Base-by-base conservation (phyloP, 1,140 invertebrate species). In the Marisa cornuarietis region DNA sequence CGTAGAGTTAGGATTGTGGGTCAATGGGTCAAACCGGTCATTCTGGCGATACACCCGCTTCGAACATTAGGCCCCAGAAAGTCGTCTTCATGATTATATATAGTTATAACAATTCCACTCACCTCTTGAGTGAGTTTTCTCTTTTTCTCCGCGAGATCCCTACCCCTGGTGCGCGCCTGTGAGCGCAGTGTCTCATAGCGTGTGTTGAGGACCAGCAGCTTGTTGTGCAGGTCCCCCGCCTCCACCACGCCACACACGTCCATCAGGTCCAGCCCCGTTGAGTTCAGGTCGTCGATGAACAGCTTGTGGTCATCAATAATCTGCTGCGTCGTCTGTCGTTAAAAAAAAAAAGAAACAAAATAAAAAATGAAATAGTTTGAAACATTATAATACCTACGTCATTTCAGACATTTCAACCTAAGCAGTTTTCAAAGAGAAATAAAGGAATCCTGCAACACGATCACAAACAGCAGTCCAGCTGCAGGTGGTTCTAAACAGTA, bases 271-370 rank as follows among this genome's bases (percentile, higher is more conserved):
- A 96, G 95, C 1, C 97, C 93, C 8, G 98, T 99, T 88, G 98
- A 98, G 86, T 98, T 98, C 16, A 99, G 92, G 90, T 99, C 98
- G 85, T 99, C 97, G 7, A 99, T 93, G n/a, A 99, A 92, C 7
- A 98, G 97, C 89, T 97, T 98, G 90, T 99, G 97, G 86, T 98
- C 97, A 82, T 95, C 95, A 79, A 99, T 96, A 42, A 95, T 96
- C 85, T 98, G 96, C 66, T 98, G 92, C 42, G 86, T 88, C 42
- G 81, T 82, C 90, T 91, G 78, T 72, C 22, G 13, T 14, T 68
- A 11, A 13, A 31, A 68, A 24, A 0, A 8, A 66, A n/a, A 11
- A 68, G 65, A 0, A 6, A 42, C 31, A 0, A 42, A 42, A 42
- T 42, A 42, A 42, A 42, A 6, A 42, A 42, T 42, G 31, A 42